A percentile compares a stretch with the other conserved stretches of the same genome.
Conservation (phyloP, 2,113 vertebrate genomes). For the Trogon surrucura region DNA sequence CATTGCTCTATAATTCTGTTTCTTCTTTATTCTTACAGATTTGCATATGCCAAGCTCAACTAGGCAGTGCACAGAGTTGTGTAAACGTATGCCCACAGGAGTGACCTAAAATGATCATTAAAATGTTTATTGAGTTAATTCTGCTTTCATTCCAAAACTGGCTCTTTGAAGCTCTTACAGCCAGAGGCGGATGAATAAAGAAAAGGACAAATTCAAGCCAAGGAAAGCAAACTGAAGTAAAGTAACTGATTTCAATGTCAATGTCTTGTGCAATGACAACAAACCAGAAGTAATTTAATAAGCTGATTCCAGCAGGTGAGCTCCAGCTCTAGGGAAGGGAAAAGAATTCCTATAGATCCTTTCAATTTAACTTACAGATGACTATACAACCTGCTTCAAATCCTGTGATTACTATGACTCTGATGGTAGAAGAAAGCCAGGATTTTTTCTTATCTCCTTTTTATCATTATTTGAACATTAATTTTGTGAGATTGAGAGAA, state of each 20-base stretch:
- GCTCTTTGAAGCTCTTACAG: not conserved
- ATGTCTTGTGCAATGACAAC: not conserved
- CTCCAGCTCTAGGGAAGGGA: not conserved
- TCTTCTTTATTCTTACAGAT: not conserved
- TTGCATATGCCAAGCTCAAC: accelerated
- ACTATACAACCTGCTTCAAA: accelerated
- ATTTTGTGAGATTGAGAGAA: not conserved
- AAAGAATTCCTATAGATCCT: not conserved
- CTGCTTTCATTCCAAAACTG: not conserved
- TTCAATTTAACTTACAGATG: not conserved
- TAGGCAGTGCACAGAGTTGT: no score
- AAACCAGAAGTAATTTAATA: not conserved
- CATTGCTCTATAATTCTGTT: not conserved
- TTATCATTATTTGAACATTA: not conserved
- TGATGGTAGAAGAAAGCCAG: accelerated
- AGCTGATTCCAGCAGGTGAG: not conserved
- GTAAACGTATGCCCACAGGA: not conserved
- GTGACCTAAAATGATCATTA: not conserved
- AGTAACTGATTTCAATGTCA: not conserved
- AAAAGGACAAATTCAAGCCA: not conserved
- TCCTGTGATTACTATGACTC: not conserved
- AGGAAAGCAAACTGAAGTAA: not conserved
- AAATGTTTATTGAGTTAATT: not conserved
- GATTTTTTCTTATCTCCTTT: not conserved
- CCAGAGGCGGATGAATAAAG: not conserved